Conservation (phyloP, 2,888 invertebrate genomes). For the Thalpophila matura region DNA sequence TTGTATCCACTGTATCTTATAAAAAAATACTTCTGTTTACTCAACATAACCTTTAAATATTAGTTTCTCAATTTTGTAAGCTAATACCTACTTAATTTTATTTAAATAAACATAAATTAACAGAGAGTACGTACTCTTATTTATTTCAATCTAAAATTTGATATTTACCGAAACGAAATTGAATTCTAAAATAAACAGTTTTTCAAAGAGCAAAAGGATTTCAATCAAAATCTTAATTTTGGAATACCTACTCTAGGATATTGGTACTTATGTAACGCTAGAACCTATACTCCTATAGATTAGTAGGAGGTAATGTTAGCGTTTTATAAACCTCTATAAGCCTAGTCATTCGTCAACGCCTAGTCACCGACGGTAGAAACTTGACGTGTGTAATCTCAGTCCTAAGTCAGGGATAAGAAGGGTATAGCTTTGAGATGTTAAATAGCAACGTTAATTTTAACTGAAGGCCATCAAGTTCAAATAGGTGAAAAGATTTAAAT, state of each 20-base stretch:
- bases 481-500: constrained; percentile 11
- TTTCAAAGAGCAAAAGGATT: constrained; percentile 12
- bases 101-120: constrained; percentile 13
- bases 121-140: background rate
- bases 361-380: constrained; percentile 52
- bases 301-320: constrained; percentile 41
- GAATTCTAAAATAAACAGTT: constrained; percentile 30
- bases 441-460: constrained; percentile 54
- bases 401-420: constrained; percentile 59
- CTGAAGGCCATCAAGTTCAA: constrained; percentile 45
- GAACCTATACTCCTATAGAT: constrained; percentile 31
- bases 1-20: background rate
- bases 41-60: background rate
- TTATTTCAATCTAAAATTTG: constrained; percentile 8
- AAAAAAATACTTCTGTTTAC: background rate
- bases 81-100: constrained; percentile 6
- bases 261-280: constrained; percentile 7
- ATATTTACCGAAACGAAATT: constrained; percentile 42
- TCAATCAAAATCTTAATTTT: constrained; percentile 28
- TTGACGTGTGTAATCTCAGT: constrained; percentile 59
- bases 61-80: background rate
- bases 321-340: constrained; percentile 50
- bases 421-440: constrained; percentile 54
- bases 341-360: constrained; percentile 61
- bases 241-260: background rate